Evolutionary conservation across 2,113 vertebrate genomes (phyloP).

Genomic region (Gymnarchus niloticus): DNA sequence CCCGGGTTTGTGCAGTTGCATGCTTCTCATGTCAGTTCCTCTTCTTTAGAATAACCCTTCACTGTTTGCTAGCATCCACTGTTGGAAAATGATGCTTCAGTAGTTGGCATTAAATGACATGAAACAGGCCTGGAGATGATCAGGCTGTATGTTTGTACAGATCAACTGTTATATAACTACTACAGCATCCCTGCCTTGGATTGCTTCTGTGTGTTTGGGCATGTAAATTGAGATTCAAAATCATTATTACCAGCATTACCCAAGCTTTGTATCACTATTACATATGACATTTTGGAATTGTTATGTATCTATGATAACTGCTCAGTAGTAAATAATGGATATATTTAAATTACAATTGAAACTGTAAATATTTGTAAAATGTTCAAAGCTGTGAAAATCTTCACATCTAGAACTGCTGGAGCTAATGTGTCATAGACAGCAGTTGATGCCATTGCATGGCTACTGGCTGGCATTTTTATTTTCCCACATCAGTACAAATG

Average conservation of each 20-base stretch:
- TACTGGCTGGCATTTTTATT: background rate
- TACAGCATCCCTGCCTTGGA: background rate
- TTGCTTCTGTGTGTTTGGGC: background rate
- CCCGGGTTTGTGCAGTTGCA: background rate
- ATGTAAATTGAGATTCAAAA: background rate
- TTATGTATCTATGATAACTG: background rate
- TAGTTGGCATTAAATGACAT: background rate
- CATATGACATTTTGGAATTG: background rate
- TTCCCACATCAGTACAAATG: background rate
- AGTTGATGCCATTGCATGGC: background rate
- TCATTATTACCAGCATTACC: background rate
- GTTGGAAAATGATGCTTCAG: background rate
- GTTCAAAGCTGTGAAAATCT: background rate
- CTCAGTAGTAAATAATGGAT: background rate
- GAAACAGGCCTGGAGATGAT: background rate
- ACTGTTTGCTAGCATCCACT: background rate
- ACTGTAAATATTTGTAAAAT: background rate
- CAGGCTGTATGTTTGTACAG: background rate
- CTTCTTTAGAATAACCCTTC: background rate
- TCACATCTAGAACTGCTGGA: background rate
- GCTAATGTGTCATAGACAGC: background rate
- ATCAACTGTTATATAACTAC: background rate
- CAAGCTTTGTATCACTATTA: background rate
- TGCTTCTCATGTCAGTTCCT: background rate
- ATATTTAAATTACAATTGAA: background rate